A percentile compares a stretch with the other conserved stretches of the same genome.
Conservation (phyloP, 2,888 invertebrate genomes). For the Smittia sp. region DNA sequence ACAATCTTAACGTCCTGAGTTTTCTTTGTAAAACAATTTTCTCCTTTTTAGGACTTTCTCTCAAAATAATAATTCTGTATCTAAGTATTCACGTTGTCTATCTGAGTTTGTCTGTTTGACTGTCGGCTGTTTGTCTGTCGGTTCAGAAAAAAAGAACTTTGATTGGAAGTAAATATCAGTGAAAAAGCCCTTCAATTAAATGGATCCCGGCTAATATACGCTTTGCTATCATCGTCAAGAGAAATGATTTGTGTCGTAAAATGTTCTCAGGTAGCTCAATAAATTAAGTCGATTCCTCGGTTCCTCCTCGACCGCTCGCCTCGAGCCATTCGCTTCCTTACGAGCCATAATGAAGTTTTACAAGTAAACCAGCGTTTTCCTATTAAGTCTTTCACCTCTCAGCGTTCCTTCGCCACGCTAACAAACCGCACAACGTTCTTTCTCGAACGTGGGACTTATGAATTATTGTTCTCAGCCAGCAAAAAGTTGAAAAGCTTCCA, state of each 20-base stretch:
- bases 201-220: neutral
- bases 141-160: too few species aligned
- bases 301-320: neutral
- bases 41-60: neutral
- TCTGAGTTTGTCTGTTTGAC: too few species aligned
- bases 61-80: too few species aligned
- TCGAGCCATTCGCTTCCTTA: neutral
- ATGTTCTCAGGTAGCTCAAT: neutral
- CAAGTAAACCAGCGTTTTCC: neutral
- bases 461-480: neutral
- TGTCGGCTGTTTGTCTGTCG: too few species aligned
- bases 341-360: conserved; percentile 2
- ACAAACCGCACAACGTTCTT: too few species aligned
- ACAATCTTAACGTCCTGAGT: conserved; percentile 3
- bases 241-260: conserved; percentile 15
- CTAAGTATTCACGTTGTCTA: too few species aligned
- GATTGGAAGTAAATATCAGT: too few species aligned
- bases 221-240: neutral
- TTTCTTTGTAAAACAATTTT: conserved; percentile 32
- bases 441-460: neutral
- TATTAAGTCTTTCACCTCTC: too few species aligned
- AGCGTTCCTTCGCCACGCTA: too few species aligned
- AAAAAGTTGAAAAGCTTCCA: neutral
- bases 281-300: neutral
- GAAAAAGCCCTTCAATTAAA: conserved; percentile 29